A percentile compares a stretch with the other conserved stretches of the same genome.
These are phyloP conservation scores for Brachyopa scutellaris DNA, from an alignment of 2,888 invertebrate species.

Conservation along the genomic window DNA sequence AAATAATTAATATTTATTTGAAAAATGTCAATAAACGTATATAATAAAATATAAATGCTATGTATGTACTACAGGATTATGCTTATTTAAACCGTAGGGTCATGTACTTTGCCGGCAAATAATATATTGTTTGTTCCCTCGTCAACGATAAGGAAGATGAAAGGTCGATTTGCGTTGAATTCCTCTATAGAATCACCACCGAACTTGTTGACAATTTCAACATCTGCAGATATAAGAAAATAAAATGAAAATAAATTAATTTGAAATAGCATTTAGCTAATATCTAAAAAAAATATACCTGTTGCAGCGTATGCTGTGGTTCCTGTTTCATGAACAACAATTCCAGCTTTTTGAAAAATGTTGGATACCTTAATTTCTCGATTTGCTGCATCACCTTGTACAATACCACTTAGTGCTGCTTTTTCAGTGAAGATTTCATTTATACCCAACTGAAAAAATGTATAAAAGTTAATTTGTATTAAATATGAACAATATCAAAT, in stretches of 20 bases:
- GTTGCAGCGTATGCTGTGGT: constrained; percentile 88
- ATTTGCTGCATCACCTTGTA: constrained; percentile 83
- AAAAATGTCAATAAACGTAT: constrained; percentile 11
- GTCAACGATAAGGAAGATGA: constrained; percentile 91
- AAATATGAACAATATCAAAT: neutral
- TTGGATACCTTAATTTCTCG: constrained; percentile 86
- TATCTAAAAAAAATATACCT: constrained; percentile 71
- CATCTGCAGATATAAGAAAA: constrained; percentile 81
- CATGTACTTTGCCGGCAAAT: constrained; percentile 88
- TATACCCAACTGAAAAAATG: constrained; percentile 85
- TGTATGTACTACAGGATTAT: constrained; percentile 2
- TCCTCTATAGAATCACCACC: constrained; percentile 84
- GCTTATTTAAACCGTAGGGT: constrained; percentile 82
- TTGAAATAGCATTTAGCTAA: too few species aligned
- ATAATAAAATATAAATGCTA: constrained; percentile 16
- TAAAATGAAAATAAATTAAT: neutral
- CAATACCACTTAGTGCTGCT: constrained; percentile 88
- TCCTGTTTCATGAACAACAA: constrained; percentile 90
- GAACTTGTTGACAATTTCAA: constrained; percentile 88
- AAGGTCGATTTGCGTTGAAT: constrained; percentile 89
- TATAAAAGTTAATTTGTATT: neutral
- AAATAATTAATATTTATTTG: neutral
- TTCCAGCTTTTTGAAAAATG: constrained; percentile 89
- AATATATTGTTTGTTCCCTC: constrained; percentile 88
- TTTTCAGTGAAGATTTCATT: constrained; percentile 87